Evolutionary conservation across 2,888 invertebrate species (phyloP), one percentile per base, ranked within the genome.

Genomic region (Drosophila prostipennis): DNA sequence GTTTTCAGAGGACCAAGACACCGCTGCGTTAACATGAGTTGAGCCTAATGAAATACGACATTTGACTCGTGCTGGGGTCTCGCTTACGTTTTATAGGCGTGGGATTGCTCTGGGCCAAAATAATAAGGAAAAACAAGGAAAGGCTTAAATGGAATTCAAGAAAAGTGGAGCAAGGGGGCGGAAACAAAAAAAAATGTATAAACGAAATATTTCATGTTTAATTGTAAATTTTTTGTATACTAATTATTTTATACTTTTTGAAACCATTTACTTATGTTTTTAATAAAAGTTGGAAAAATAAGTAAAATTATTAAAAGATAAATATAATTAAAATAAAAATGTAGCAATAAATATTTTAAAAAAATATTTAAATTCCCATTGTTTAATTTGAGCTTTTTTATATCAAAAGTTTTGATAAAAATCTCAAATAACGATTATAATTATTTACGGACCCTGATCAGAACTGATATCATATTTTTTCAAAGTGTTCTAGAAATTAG

Each of bases 11-110:
- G 77, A 48, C 55, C 29, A 23, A 64, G 76, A 68, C 78, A 76
- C 78, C 77, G 77, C 86, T 85, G 82, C 83, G 72, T 75, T 80
- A 80, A 76, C 83, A 86, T 86, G 79, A 63, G 61, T 55, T 55
- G 42, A 53, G 54, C 57, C 79, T 86, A 84, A 84, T 86, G 80
- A 84, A 84, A 86, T 84, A 83, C 83, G 82, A 83, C 83, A 80
- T 83, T 83, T 83, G 83, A 86, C 83, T 86, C 83, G 83, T 79
- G 80, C 82, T 70, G 61, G 74, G 55, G 52, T 57, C 64, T 71
- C 32, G 56, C 56, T 57, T 53, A 60, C 32, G 26, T 79, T 83
- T 86, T 87, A 85, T 87, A 70, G 87, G 84, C 87, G 84, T 87
- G 84, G 84, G 84, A 81, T 80, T 73, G 84, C 84, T 78, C 71